A percentile compares a stretch with the other conserved stretches of the same genome.
These are phyloP conservation scores for Manis javanica DNA, from an alignment of 2,797 vertebrate species.

Conservation along the genomic window DNA sequence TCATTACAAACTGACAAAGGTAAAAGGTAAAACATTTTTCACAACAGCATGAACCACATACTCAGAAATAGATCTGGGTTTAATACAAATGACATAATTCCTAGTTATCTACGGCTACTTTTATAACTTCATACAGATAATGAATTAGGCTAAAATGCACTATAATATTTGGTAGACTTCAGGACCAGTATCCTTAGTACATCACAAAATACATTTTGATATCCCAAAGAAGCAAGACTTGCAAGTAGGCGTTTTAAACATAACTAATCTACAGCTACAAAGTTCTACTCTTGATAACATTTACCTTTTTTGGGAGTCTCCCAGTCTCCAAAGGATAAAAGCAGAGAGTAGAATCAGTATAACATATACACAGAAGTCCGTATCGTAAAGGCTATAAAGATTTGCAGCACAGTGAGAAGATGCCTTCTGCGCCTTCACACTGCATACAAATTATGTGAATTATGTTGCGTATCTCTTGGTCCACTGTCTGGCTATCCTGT, in stretches of 20 bases:
- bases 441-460: slow-evolving; percentile 87
- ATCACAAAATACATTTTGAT: slow-evolving; percentile 98
- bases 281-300: slow-evolving; percentile 93
- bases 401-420: slow-evolving; percentile 93
- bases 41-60: slow-evolving; percentile 96
- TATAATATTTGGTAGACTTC: slow-evolving; percentile 97
- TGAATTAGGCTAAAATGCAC: slow-evolving; percentile 97
- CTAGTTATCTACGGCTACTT: slow-evolving; percentile 94
- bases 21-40: slow-evolving; percentile 94
- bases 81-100: slow-evolving; percentile 95
- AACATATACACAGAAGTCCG: slow-evolving; percentile 96
- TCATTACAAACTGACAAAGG: slow-evolving; percentile 96
- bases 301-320: slow-evolving; percentile 91
- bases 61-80: slow-evolving; percentile 93
- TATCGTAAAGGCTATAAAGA: slow-evolving; percentile 98
- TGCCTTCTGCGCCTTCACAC: slow-evolving; percentile 90
- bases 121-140: slow-evolving; percentile 96
- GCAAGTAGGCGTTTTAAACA: slow-evolving; percentile 96
- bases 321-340: slow-evolving; percentile 94
- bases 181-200: slow-evolving; percentile 96
- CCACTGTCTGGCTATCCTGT: slow-evolving; percentile 97
- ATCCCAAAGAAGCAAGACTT: slow-evolving; percentile 98
- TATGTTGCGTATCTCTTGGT: slow-evolving; percentile 97
- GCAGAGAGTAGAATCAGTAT: slow-evolving; percentile 94
- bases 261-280: slow-evolving; percentile 97